A percentile compares a stretch with the other conserved stretches of the same genome.
phyloP scores from a whole-genome alignment of 2,888 invertebrate genomes.

The Trichacis sp. region DNA sequence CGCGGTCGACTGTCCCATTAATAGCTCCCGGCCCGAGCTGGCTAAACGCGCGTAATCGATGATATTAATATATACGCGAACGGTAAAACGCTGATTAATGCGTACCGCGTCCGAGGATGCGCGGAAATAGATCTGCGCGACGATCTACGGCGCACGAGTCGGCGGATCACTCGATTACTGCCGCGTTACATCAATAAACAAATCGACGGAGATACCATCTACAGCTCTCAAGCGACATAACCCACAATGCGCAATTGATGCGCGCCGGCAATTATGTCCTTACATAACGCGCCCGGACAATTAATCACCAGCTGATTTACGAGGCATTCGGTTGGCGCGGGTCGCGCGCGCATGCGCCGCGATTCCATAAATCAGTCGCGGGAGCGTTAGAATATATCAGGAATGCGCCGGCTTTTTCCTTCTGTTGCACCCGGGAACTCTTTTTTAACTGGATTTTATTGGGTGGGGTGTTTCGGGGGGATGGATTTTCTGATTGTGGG shows the following conservation, averaged over 20 bases:
- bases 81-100: slow-evolving; percentile 14
- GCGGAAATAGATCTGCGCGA: slow-evolving; percentile 9
- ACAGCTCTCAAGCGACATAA: slow-evolving; percentile 40
- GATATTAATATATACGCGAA: slow-evolving; percentile 10
- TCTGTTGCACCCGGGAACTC: slow-evolving; percentile 8
- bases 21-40: slow-evolving; percentile 2
- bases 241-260: slow-evolving; percentile 48
- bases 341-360: slow-evolving; percentile 28
- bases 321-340: slow-evolving; percentile 37
- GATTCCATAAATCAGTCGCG: slow-evolving; percentile 49
- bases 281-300: slow-evolving; percentile 57
- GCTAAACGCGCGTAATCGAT: slow-evolving; percentile 3
- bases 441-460: too few species aligned
- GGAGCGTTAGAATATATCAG: slow-evolving; percentile 21
- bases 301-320: slow-evolving; percentile 62
- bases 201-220: slow-evolving; percentile 52
- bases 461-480: too few species aligned
- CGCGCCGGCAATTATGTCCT: slow-evolving; percentile 51
- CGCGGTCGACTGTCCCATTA: slow-evolving; percentile 6
- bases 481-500: too few species aligned
- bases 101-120: neutral
- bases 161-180: slow-evolving; percentile 39
- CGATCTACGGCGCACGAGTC: slow-evolving; percentile 50
- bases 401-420: slow-evolving; percentile 15
- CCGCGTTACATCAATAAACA: slow-evolving; percentile 49